Base-by-base conservation (phyloP, 1,140 invertebrate species). In the Sitophilus oryzae region DNA sequence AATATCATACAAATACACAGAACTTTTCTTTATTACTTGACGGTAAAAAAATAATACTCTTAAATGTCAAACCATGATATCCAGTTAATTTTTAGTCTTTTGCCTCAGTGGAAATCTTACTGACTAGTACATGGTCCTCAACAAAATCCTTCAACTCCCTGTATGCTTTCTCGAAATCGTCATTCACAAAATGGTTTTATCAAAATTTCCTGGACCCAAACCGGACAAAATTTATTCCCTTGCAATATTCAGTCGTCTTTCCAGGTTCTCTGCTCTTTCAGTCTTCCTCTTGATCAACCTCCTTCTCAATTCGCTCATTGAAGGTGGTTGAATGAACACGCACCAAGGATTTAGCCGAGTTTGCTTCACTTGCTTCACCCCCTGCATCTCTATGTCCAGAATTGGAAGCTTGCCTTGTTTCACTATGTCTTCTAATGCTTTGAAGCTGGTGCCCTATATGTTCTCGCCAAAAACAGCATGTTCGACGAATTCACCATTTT, bases 331-430 rank as follows among this genome's bases (percentile, higher is more conserved):
- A 14, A 99, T 81, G 70, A 98, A 97, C 9, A 98, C 81, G 59
- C 86, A 85, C 56, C 88, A 70, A 1, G 94, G 86, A 73, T 94
- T 82, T 9, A 97, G 73, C 58, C 88, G 79, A 25, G 85, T 89
- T 18, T 82, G 75, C 66, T 92, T 94, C 1, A 99, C 85, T 72
- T 88, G 90, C 61, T 90, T 89, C 0, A 98, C 95, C 19, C 96
- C 96, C 77, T 98, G 88, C 34, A 93, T 84, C 56, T 99, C 96
- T 61, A 99, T 92, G 67, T 98, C 96, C 52, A 99, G 71, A 23
- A 98, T 84, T 70, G 94, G 98, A 14, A 97, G 84, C 71, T 88
- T 88, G 23, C 57, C 93, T 42, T 79, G 75, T 8, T 77, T 73
- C 51, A 83, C 79, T 0, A 98, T 88, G 60, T 85, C 81, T 68